Base-by-base conservation (phyloP, 2,888 invertebrate genomes). In the Cerastoderma edule region DNA sequence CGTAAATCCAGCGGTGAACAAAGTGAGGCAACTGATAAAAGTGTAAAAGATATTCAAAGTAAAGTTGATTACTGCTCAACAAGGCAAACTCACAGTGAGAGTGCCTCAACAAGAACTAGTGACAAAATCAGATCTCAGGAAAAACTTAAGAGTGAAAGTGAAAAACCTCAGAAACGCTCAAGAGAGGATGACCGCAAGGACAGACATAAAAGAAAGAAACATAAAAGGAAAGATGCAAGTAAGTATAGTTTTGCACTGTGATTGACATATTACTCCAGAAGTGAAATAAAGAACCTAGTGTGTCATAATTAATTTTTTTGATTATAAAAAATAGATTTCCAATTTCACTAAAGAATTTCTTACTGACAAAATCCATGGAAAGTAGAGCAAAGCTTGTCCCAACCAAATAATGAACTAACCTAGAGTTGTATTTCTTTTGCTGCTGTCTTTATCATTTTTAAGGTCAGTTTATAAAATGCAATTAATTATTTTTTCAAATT, bases 141-240 rank as follows among this genome's bases (percentile, higher is more conserved):
- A 24, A 39, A 60, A 60, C 22, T 39, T 50, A 39, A 60, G 27
- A 39, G 32, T 28, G 39, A 39, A 44, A 32, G 72, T 46, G 53
- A 77, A 30, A 35, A 65, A 50, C 33, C 46, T 27, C 46, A 66
- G 22, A 68, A 68, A 33, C 13, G 66, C 67, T 50, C 33, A 50
- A 67, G n/a, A 28, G 66, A 56, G 35, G 74, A 77, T 53, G 70
- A 71, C 16, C 57, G 69, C 27, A 70, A 53, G 24, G 67, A 70
- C 19, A 50, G 60, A 60, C 67, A 65, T 32, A 83, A 78, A 63
- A 85, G 85, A 57, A 88, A 86, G 73, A 89, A 87, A 72, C 87
- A 85, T 69, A 87, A 83, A 66, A 87, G 60, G 10, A 84, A 85
- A 79, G 87, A 89, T 85, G 88, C 88, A 56, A 85, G 89, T 90